Percentiles rank a stretch among this genome's conserved stretches.
Evolutionary conservation across 2,113 vertebrate species (phyloP).

Genomic region (Nothocercus julius): DNA sequence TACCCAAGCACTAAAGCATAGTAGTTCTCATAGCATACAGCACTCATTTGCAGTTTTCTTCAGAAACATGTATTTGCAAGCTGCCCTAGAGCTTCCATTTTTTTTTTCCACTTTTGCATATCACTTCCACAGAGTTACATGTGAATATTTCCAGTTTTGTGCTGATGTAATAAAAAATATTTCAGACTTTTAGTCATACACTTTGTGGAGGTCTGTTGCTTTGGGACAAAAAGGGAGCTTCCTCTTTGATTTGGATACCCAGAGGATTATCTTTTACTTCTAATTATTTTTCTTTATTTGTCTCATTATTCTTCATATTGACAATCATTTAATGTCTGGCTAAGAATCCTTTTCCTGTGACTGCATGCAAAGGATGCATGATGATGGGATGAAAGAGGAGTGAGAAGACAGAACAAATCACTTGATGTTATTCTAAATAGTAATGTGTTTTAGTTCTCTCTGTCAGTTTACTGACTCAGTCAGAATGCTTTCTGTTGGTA

Average conservation of each 20-base stretch:
- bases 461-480: background rate
- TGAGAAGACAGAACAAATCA: background rate
- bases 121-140: background rate
- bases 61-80: background rate
- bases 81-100: background rate
- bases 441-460: background rate
- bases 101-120: background rate
- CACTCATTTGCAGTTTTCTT: rapidly evolving
- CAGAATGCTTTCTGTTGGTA: background rate
- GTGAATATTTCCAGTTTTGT: background rate
- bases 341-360: background rate
- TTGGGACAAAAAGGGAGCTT: background rate
- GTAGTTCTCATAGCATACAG: background rate
- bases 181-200: background rate
- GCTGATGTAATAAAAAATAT: background rate
- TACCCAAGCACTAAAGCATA: background rate
- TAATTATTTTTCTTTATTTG: background rate
- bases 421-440: background rate
- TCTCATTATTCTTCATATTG: background rate
- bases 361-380: background rate
- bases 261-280: background rate
- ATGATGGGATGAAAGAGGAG: background rate
- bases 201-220: background rate
- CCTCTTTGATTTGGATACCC: background rate
- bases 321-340: background rate